These are phyloP conservation scores for Luffia ferchaultella DNA, from an alignment of 2,888 invertebrate genomes.

Conservation along the genomic window DNA sequence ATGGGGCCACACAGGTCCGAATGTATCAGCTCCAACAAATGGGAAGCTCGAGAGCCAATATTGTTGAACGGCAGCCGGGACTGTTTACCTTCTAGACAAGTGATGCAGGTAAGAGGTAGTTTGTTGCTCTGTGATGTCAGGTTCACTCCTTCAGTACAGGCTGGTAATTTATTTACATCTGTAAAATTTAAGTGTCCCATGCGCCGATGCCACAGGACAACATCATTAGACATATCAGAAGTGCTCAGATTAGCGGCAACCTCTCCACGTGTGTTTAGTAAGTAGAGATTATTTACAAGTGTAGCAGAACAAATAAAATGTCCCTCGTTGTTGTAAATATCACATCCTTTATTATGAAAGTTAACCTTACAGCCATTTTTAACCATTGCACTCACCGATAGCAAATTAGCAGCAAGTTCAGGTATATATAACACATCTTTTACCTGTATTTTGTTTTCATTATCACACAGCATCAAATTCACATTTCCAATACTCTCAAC, in stretches of 20 bases:
- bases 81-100: not conserved
- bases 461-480: not conserved
- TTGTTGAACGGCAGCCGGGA: not conserved
- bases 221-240: not conserved
- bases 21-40: not conserved
- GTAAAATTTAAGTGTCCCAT: not conserved
- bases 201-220: not conserved
- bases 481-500: not conserved
- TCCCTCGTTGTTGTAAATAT: not conserved
- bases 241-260: not conserved
- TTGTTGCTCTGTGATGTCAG: not conserved
- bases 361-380: not conserved
- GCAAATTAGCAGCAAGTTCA: not conserved
- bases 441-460: not conserved
- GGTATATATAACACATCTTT: slow-evolving; percentile 1
- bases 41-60: not conserved
- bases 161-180: slow-evolving; percentile 1
- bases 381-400: not conserved
- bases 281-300: not conserved
- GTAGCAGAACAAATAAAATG: not conserved
- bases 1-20: not conserved
- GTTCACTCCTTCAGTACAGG: not conserved
- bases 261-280: not conserved
- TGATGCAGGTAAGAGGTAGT: not conserved
- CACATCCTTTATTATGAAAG: not conserved